A percentile compares a stretch with the other conserved stretches of the same genome.
Conservation (phyloP, 1,140 invertebrate species). For the Ips nitidus region DNA sequence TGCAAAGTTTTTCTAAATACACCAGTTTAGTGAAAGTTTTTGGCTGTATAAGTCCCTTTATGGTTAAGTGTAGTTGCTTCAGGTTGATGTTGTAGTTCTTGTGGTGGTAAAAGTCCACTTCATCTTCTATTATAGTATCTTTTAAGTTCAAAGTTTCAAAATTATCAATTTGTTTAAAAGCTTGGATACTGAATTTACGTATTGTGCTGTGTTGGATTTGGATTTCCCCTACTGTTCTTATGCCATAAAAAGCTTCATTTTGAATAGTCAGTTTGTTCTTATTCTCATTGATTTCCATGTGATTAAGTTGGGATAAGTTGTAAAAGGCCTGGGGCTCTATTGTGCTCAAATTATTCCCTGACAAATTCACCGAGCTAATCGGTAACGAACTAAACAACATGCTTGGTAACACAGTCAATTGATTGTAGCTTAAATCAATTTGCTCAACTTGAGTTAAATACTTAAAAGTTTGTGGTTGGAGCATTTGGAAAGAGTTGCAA, state of each 20-base stretch:
- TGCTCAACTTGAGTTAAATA: background rate
- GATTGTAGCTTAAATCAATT: constrained; percentile 16
- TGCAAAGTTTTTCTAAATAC: background rate
- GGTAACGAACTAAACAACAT: background rate
- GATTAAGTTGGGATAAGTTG: background rate
- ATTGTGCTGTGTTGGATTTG: background rate
- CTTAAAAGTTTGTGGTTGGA: constrained; percentile 2
- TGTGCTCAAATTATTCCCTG: background rate
- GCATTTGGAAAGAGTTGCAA: constrained; percentile 6
- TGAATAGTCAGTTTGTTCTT: background rate
- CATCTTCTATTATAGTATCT: background rate
- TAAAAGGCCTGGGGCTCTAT: constrained; percentile 15
- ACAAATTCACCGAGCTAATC: background rate
- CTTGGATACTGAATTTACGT: background rate
- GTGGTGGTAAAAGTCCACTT: background rate
- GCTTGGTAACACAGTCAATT: background rate
- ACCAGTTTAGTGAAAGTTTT: constrained; percentile 8
- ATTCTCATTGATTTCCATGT: constrained; percentile 8
- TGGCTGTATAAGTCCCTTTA: constrained; percentile 8
- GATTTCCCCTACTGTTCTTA: background rate
- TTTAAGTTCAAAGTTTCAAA: background rate
- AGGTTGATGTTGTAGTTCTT: background rate
- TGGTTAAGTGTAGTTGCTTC: constrained; percentile 3
- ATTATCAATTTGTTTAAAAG: background rate
- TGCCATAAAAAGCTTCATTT: constrained; percentile 4